Evolutionary conservation across 2,888 invertebrate genomes (phyloP).

Genomic region (Apeira syringaria): DNA sequence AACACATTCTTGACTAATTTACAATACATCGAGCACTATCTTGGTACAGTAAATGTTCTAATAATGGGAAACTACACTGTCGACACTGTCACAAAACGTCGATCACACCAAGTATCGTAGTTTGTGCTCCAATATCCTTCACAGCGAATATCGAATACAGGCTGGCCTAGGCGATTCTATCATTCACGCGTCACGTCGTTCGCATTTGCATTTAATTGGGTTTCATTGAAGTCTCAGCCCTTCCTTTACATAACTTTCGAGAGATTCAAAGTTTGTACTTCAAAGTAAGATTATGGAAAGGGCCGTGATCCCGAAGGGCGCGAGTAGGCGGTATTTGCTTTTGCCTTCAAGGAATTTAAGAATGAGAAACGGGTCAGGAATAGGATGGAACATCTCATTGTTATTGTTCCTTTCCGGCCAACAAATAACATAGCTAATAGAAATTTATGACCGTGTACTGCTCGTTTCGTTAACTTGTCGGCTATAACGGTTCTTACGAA

Average conservation of each 20-base stretch:
- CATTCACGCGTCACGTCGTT: slow-evolving; percentile 9
- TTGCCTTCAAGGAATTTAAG: slow-evolving; percentile 25
- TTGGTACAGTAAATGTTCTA: no score
- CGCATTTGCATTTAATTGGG: slow-evolving; percentile 26
- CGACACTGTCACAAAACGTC: background rate
- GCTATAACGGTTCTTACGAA: slow-evolving; percentile 4
- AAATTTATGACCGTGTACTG: slow-evolving; percentile 21
- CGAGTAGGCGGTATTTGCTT: slow-evolving; percentile 21
- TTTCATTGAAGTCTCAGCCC: slow-evolving; percentile 16
- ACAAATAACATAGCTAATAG: slow-evolving; percentile 20
- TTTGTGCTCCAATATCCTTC: no score
- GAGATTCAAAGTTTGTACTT: slow-evolving; percentile 22
- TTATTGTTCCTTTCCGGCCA: slow-evolving; percentile 35
- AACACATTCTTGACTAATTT: slow-evolving; percentile 4
- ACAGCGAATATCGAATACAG: no score
- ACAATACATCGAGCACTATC: background rate
- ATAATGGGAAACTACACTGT: background rate
- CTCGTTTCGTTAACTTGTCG: slow-evolving; percentile 14
- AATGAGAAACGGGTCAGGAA: slow-evolving; percentile 22
- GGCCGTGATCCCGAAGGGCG: slow-evolving; percentile 19
- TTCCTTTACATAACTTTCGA: slow-evolving; percentile 21
- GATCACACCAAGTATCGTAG: background rate
- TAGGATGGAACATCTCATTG: slow-evolving; percentile 15
- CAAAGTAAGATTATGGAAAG: slow-evolving; percentile 24
- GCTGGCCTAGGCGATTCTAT: slow-evolving; percentile 12